These are phyloP conservation scores for Meloidogyne chitwoodi DNA, from an alignment of 1,140 invertebrate genomes.

Conservation along the genomic window DNA sequence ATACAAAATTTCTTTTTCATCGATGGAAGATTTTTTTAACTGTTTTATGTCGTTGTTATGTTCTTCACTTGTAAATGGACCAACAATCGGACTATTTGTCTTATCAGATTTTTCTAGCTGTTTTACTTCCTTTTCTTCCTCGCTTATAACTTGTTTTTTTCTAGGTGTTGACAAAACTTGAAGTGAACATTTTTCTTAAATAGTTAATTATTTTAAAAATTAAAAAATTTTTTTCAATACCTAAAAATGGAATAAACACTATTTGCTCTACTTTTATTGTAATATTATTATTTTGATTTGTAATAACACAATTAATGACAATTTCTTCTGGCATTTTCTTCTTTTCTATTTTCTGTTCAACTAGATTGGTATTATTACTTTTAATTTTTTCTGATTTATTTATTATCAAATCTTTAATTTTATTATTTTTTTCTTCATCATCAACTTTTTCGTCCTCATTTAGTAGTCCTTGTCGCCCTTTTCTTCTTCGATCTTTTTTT, in stretches of 20 bases:
- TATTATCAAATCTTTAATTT: neutral
- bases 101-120: neutral
- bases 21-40: neutral
- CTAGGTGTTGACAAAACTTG: neutral
- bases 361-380: too few relatives aligned
- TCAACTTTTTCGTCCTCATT: neutral
- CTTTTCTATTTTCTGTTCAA: too few relatives aligned
- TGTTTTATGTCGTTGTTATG: neutral
- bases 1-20: neutral
- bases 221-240: neutral
- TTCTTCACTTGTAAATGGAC: too few relatives aligned
- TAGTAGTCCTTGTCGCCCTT: neutral
- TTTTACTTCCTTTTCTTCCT: neutral
- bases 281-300: neutral
- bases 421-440: neutral
- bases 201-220: neutral
- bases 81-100: too few relatives aligned
- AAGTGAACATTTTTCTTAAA: neutral
- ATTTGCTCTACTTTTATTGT: neutral
- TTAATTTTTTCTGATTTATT: neutral
- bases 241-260: neutral
- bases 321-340: neutral
- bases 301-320: neutral
- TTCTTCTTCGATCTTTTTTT: neutral
- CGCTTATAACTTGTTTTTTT: neutral